These are phyloP conservation scores for Diplodus puntazzo DNA, from an alignment of 2,797 vertebrate genomes.

Conservation along the genomic window DNA sequence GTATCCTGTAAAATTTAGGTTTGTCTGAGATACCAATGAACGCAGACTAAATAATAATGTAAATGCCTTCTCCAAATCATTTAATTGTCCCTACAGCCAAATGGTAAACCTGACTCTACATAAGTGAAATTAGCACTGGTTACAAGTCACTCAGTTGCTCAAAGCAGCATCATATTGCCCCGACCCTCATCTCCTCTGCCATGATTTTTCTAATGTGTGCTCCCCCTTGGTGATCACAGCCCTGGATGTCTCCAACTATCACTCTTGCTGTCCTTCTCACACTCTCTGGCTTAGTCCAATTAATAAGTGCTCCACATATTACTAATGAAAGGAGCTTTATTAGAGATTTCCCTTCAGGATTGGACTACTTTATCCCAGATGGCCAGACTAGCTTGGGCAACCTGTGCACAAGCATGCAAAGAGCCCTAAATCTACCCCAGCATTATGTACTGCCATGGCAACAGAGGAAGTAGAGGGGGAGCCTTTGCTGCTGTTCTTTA, in stretches of 20 bases:
- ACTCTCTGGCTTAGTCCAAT: conserved; percentile 59
- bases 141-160: conserved; percentile 60
- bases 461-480: conserved; percentile 57
- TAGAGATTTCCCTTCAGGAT: conserved; percentile 78
- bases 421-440: conserved; percentile 66
- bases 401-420: conserved; percentile 76
- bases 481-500: conserved; percentile 38
- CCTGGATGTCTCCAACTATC: conserved; percentile 49
- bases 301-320: conserved; percentile 75
- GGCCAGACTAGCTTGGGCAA: conserved; percentile 63
- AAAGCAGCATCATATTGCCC: conserved; percentile 33
- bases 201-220: conserved; percentile 66
- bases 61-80: not conserved
- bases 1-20: conserved; percentile 7
- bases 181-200: conserved; percentile 30
- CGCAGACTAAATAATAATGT: not conserved
- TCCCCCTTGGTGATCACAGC: conserved; percentile 73
- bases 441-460: conserved; percentile 68
- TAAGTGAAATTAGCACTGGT: conserved; percentile 47
- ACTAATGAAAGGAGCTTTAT: conserved; percentile 77
- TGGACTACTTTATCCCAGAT: conserved; percentile 62
- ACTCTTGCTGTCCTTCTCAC: conserved; percentile 32
- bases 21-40: conserved; percentile 15
- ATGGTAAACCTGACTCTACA: conserved; percentile 39
- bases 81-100: conserved; percentile 4